A percentile compares a stretch with the other conserved stretches of the same genome.
phyloP scores from a whole-genome alignment of 2,888 invertebrate species.

The Mythimna vitellina region DNA sequence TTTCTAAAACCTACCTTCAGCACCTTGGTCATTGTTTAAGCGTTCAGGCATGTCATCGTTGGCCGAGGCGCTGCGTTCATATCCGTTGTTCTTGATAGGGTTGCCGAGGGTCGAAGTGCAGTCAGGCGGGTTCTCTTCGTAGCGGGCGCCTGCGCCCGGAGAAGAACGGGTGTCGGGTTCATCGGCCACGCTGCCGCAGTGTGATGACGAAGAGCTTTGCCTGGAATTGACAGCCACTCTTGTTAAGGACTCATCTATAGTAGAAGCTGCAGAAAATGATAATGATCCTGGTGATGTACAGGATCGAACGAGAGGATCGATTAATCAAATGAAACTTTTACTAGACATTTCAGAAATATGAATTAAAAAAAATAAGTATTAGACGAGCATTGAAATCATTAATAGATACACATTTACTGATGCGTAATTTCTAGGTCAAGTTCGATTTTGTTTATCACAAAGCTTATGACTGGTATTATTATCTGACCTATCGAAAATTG shows the following conservation, averaged over 20 bases:
- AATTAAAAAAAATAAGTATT: background rate
- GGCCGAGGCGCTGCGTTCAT: conserved; percentile 85
- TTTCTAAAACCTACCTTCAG: conserved; percentile 82
- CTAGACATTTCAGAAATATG: conserved; percentile 9
- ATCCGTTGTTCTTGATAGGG: conserved; percentile 89
- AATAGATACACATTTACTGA: background rate
- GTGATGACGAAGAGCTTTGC: conserved; percentile 89
- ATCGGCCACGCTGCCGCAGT: conserved; percentile 87
- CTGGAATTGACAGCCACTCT: conserved; percentile 69
- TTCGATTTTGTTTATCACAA: conserved; percentile 15
- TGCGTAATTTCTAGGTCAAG: conserved; percentile 23
- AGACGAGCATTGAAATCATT: conserved; percentile 7
- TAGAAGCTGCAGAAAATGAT: background rate
- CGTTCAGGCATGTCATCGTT: conserved; percentile 87
- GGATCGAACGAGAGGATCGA: background rate
- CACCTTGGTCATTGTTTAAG: conserved; percentile 88
- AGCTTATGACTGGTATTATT: conserved; percentile 13
- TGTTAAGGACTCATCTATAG: background rate
- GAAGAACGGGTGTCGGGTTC: conserved; percentile 89
- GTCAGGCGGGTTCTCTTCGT: conserved; percentile 85
- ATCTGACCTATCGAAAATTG: conserved; percentile 10
- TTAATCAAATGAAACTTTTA: background rate
- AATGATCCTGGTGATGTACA: background rate
- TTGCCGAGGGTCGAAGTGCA: conserved; percentile 87
- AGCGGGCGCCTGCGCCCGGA: conserved; percentile 86